A percentile compares a stretch with the other conserved stretches of the same genome.
Conservation (phyloP, 2,888 invertebrate genomes). For the Aphodius granarius region DNA sequence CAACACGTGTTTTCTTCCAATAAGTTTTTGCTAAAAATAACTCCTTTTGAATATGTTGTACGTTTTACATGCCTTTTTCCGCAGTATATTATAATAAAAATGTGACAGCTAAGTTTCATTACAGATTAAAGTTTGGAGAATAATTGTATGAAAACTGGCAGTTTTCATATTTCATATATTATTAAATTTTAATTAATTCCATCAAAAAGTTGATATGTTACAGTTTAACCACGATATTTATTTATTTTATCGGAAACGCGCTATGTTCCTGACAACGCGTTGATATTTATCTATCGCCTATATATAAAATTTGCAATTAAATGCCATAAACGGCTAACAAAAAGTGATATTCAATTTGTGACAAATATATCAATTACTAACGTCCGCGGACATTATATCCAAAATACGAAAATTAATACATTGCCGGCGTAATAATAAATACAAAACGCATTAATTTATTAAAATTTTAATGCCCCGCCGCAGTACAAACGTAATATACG, state of each 20-base stretch:
- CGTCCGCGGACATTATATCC: background rate
- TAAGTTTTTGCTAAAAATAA: too few species aligned
- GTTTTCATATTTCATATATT: too few species aligned
- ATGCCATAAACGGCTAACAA: background rate
- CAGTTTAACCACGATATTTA: background rate
- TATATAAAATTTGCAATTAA: background rate
- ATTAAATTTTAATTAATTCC: background rate
- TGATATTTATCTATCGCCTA: too few species aligned
- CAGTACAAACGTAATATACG: conserved; percentile 14
- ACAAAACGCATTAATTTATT: conserved; percentile 24
- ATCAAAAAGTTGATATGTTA: background rate
- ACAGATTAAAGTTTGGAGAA: too few species aligned
- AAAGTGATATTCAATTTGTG: conserved; percentile 24
- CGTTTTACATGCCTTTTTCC: too few species aligned
- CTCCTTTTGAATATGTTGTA: too few species aligned
- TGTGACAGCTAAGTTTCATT: too few species aligned
- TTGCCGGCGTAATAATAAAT: conserved; percentile 17
- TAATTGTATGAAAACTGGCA: too few species aligned
- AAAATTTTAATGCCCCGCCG: conserved; percentile 17
- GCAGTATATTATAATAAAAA: too few species aligned
- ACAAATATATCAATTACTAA: conserved; percentile 24
- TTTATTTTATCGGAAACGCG: conserved; percentile 7
- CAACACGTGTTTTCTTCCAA: too few species aligned
- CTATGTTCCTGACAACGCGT: too few species aligned
- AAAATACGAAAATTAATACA: conserved; percentile 18